Base-by-base conservation (phyloP, 2,888 invertebrate species). In the Osmoderma eremita region DNA sequence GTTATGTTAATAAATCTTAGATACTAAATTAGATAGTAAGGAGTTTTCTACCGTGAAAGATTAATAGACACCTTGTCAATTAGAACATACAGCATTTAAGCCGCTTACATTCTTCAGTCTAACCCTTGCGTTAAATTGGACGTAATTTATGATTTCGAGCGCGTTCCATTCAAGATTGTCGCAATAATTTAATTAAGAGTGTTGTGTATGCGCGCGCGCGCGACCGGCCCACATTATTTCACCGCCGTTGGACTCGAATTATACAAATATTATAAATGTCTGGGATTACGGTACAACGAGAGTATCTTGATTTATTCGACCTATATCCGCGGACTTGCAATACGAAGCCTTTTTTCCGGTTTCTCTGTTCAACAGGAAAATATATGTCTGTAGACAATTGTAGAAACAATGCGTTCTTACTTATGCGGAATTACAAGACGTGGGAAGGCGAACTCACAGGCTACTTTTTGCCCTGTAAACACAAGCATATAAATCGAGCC, bases 61-160 rank as follows among this genome's bases (percentile, higher is more conserved):
- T 56, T 56, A 56, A 56, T 56, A 56, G 56, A 56, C 12, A n/a
- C 22, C 20, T 56, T 41, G 39, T 56, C 56, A 56, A 56, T 56
- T 56, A 56, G 56, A 56, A 56, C 56, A 56, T 56, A 18, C 39
- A 41, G 39, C 22, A 41, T 22, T 56, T 30, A 56, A 56, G 20
- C 39, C 22, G n/a, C 22, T 20, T 56, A 41, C 56, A 56, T 56
- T 56, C 56, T 56, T 56, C 56, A 20, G 41, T 56, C 20, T 56
- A 56, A 56, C 56, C 54, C 56, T 56, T 56, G 56, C 56, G 56
- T 56, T 56, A 56, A 56, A 56, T 56, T 56, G 56, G 56, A 56
- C 41, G 41, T 56, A 56, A 56, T 56, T 56, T 56, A 56, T 56
- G 56, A 41, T 56, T 56, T 56, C 56, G 41, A 56, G 56, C 56